Base-by-base conservation (phyloP, 2,113 vertebrate genomes). In the Passer montanus region DNA sequence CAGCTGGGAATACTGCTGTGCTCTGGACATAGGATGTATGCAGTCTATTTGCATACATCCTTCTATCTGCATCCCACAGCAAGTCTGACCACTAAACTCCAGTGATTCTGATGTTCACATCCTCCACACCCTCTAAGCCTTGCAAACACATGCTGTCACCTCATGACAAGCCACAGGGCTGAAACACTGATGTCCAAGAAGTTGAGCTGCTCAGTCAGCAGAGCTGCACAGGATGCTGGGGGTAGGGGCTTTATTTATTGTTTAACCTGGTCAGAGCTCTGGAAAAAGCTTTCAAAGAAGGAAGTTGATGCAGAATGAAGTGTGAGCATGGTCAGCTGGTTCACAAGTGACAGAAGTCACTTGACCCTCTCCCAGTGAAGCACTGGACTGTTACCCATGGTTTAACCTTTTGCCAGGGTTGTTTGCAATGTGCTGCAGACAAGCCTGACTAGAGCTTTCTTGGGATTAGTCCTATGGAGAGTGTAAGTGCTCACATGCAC, bases 31-130 rank as follows among this genome's bases (percentile, higher is more conserved):
- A 58, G 56, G 56, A 35, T 35, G 10, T 35, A 24, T 24, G n/a
- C 56, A 35, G 11, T 46, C 33, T 13, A 1, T 19, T 43, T 67
- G 39, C 22, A 43, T 28, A 12, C 11, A 39, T 39, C 10, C 27
- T 37, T 46, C 33, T 13, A 0, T 19, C 47, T 67, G 39, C 22
- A 43, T 28, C 26, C 20, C 58, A 21, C 20, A 49, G n/a, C 49
- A n/a, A 16, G 9, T 21, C 39, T 79, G 41, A 47, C 13, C 28
- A n/a, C 44, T 47, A 6, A 56, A 49, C 20, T 39, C 10, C 43
- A 60, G 0, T 0, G 2, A 44, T 17, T 12, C 12, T 18, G 0
- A 41, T 28, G 22, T n/a, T 74, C 63, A n/a, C 44, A 35, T 37
- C 24, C 35, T 37, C 60, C 49, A 10, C 20, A 20, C 2, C 9